Evolutionary conservation across 2,888 invertebrate species (phyloP), one percentile per base, ranked within the genome.

Genomic region (Apomyelois bistriatella): DNA sequence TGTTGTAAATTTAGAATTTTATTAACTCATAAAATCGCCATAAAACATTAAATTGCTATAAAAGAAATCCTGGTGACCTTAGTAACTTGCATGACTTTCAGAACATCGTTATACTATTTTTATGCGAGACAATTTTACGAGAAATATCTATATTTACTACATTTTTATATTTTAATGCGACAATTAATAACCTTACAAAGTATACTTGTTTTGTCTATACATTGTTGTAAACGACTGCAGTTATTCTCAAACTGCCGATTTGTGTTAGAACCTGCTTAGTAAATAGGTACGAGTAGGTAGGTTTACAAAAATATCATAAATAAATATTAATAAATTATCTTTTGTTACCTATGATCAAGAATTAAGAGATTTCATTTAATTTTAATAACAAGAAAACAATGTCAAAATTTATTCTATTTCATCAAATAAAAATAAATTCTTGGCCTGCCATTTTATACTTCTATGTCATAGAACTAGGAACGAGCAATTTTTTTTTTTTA

Each of bases 21-120:
- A 54, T 52, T 37, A 28, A 40, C 48, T 56, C 51, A 57, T 68
- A 61, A 68, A 68, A 48, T 50, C 35, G 32, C 9, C 15, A 43
- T 52, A 22, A 50, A 52, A 37, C 43, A 52, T 36, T 36, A n/a
- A 47, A 16, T 46, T 30, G 5, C 15, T 60, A 61, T 62, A 63
- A 60, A 46, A 59, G 55, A 58, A 52, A 60, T 58, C 60, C 50
- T 42, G 40, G 47, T 28, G 53, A 48, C 60, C 61, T 59, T 61
- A 58, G 57, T 55, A 53, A 54, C 53, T 52, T 37, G 42, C 60
- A 58, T 61, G 58, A 64, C 65, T 62, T 67, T 67, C 62, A 66
- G 59, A 63, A 58, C 60, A 52, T 58, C 54, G 46, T 58, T 41
- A 62, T 58, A 64, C 61, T 61, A 61, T 40, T 70, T n/a, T 70